Conservation (phyloP, 2,888 invertebrate species). For the Cephus nigrinus region DNA sequence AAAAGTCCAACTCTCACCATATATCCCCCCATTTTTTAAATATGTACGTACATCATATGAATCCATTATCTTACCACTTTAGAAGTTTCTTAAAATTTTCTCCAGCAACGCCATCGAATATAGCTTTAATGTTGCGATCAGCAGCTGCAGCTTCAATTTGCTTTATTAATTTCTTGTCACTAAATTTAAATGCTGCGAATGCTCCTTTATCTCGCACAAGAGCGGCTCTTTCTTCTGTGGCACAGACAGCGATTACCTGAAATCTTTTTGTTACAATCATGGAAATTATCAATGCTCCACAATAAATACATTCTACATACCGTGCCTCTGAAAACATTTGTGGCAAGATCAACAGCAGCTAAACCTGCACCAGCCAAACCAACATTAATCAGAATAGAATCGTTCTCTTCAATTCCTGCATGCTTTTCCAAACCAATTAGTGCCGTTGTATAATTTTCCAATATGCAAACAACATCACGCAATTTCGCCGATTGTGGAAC, state of each 20-base stretch:
- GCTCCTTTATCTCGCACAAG: constrained; percentile 74
- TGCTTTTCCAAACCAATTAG: constrained; percentile 72
- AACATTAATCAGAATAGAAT: constrained; percentile 74
- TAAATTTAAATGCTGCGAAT: constrained; percentile 73
- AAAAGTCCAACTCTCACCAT: background rate
- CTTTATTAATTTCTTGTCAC: constrained; percentile 68
- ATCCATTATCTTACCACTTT: constrained; percentile 68
- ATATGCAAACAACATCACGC: constrained; percentile 71
- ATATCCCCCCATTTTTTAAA: background rate
- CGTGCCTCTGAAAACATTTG: constrained; percentile 75
- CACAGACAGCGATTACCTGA: constrained; percentile 78
- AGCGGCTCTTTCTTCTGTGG: constrained; percentile 71
- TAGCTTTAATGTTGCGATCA: constrained; percentile 72
- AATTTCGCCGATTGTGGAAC: constrained; percentile 69
- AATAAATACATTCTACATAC: constrained; percentile 53
- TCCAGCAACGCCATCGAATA: constrained; percentile 76
- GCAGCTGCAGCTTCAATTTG: constrained; percentile 71
- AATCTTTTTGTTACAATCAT: constrained; percentile 14
- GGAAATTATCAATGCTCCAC: background rate
- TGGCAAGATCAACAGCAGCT: constrained; percentile 77
- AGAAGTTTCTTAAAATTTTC: constrained; percentile 70
- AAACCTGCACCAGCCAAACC: constrained; percentile 74
- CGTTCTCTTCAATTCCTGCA: constrained; percentile 68
- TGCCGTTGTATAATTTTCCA: constrained; percentile 75
- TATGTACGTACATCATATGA: background rate